Evolutionary conservation across 1,140 invertebrate species (phyloP).

Genomic region (Belonocnema kinseyi): DNA sequence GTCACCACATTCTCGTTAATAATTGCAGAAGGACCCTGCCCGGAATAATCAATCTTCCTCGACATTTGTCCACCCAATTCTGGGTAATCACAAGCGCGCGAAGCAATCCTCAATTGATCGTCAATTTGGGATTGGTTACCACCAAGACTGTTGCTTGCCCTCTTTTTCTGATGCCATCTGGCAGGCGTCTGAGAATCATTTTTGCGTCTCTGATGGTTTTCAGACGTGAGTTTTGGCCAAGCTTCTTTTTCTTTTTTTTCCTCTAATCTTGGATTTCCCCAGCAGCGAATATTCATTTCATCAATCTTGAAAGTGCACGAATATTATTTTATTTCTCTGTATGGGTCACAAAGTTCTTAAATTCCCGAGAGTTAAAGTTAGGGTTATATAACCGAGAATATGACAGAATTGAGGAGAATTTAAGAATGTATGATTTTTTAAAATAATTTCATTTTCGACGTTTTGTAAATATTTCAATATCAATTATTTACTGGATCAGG

Average conservation of each 20-base stretch:
- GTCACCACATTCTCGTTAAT: not conserved
- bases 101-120: not conserved
- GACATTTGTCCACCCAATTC: conserved; percentile 33
- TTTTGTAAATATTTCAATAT: no score
- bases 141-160: not conserved
- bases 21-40: not conserved
- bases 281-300: conserved; percentile 17
- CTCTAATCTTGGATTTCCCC: conserved; percentile 10
- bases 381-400: no score
- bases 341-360: no score
- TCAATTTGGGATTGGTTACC: not conserved
- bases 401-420: no score
- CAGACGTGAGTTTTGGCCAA: conserved; percentile 39
- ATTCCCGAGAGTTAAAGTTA: no score
- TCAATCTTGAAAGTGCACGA: not conserved
- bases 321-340: not conserved
- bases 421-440: no score
- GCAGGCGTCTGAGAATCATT: conserved; percentile 2
- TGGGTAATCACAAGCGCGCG: conserved; percentile 44
- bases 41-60: conserved; percentile 15
- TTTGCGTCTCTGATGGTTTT: not conserved
- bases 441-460: no score
- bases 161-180: not conserved
- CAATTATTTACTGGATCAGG: no score
- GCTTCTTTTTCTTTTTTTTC: conserved; percentile 13